phyloP scores from a whole-genome alignment of 2,888 invertebrate genomes.

The Dorcus parallelipipedus region DNA sequence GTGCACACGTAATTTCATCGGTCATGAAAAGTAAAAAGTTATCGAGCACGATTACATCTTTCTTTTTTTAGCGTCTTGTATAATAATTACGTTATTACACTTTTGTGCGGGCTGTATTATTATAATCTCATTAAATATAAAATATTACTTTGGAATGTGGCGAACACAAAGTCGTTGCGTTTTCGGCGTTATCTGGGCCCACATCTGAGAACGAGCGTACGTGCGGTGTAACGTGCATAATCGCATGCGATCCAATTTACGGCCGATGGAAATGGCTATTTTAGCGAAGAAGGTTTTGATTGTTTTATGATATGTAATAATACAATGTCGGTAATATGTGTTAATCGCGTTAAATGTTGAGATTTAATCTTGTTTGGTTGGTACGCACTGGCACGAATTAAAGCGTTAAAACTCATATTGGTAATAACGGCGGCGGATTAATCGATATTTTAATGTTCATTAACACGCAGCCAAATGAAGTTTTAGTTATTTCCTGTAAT shows the following conservation, averaged over 20 bases:
- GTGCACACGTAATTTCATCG: no score
- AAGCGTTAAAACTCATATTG: constrained; percentile 40
- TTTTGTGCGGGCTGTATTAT: no score
- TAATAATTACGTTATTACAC: no score
- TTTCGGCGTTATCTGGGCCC: no score
- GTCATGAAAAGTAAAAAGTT: no score
- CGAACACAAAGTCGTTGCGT: no score
- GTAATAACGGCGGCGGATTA: constrained; percentile 38
- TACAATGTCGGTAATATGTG: constrained; percentile 27
- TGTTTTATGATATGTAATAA: constrained; percentile 12
- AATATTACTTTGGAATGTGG: no score
- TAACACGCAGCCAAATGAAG: constrained; percentile 32
- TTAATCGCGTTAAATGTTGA: constrained; percentile 40
- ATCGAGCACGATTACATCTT: no score
- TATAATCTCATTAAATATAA: no score
- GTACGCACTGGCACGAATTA: constrained; percentile 45
- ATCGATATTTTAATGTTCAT: constrained; percentile 45
- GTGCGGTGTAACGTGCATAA: background rate
- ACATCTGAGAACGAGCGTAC: no score
- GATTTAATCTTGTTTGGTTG: constrained; percentile 44
- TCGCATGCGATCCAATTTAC: background rate
- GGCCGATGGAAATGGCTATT: background rate
- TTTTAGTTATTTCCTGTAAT: constrained; percentile 12
- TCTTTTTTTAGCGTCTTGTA: no score
- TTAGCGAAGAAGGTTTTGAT: background rate